Evolutionary conservation across 2,113 vertebrate species (phyloP).

Genomic region (Pleuronectes platessa): DNA sequence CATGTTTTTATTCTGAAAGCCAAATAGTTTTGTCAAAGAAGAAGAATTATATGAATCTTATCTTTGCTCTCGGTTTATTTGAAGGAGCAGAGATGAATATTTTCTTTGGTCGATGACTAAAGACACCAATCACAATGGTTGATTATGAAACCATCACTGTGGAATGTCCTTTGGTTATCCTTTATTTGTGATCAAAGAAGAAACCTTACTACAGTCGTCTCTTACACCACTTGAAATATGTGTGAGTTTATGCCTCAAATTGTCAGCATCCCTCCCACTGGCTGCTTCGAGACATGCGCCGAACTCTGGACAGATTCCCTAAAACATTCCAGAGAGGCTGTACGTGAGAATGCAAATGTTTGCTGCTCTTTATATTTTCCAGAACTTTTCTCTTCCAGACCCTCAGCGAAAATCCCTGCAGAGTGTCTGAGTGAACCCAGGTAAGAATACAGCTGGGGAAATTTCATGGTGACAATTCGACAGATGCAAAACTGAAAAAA

Average conservation of each 20-base stretch:
- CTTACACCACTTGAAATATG: background rate
- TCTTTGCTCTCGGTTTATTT: slow-evolving; percentile 37
- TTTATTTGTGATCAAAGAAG: background rate
- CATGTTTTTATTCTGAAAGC: slow-evolving; percentile 18
- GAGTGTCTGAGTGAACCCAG: too few species aligned
- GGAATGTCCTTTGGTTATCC: slow-evolving; percentile 22
- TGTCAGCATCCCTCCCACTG: slow-evolving; percentile 12
- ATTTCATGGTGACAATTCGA: background rate
- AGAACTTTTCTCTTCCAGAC: too few species aligned
- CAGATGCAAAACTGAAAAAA: background rate
- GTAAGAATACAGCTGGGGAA: too few species aligned
- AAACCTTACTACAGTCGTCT: background rate
- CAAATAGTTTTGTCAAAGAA: slow-evolving; percentile 20
- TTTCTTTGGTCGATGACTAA: background rate
- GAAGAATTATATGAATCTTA: slow-evolving; percentile 24
- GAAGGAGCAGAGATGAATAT: background rate
- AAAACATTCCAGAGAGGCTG: too few species aligned
- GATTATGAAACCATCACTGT: slow-evolving; percentile 12
- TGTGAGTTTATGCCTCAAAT: background rate
- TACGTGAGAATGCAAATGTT: too few species aligned
- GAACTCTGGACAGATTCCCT: too few species aligned
- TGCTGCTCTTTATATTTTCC: too few species aligned
- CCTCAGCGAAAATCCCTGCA: too few species aligned
- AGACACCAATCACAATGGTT: background rate
- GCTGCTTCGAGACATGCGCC: too few species aligned